Base-by-base conservation (phyloP, 1,140 invertebrate genomes). In the Antheraea mylitta region DNA sequence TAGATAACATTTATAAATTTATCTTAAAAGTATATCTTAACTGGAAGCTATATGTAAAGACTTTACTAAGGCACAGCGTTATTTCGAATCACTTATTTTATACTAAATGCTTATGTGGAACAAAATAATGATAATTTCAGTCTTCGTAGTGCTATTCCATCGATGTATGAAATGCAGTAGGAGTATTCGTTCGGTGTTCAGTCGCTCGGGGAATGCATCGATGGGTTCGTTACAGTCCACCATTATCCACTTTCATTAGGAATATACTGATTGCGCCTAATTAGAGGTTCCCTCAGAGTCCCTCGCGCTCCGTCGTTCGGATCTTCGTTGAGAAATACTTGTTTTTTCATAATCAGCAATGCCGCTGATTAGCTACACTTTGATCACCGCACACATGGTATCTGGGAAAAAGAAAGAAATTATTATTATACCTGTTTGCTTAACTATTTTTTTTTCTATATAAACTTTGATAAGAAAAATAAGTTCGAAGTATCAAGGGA, bases 201-300 rank as follows among this genome's bases (percentile, higher is more conserved):
- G 80, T 83, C 82, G 76, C 75, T 78, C 79, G 77, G 69, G 89
- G 89, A 89, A 89, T 91, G 86, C 86, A 81, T 90, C 85, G 87
- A 89, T 90, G 84, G 81, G 84, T 72, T 89, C 87, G 87, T 89
- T 86, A 85, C 83, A 87, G 82, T 85, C 88, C 82, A 89, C 87
- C 84, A 91, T 91, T 88, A 90, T 86, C 82, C 83, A 77, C 88
- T 85, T 84, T 89, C 89, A 90, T 90, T 92, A 92, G 88, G 86
- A 90, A 92, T 90, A 92, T 86, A 90, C 89, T 90, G 90, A 92
- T 92, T 92, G 85, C 86, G 85, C 81, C 90, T 91, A 92, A 92
- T 92, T 92, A 89, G 81, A 85, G 90, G 86, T 82, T 90, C 85
- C 79, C 87, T 86, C 76, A 67, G 76, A 86, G 82, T 81, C 83